Evolutionary conservation across 2,113 vertebrate species (phyloP).

Genomic region (Odontophorus gujanensis): DNA sequence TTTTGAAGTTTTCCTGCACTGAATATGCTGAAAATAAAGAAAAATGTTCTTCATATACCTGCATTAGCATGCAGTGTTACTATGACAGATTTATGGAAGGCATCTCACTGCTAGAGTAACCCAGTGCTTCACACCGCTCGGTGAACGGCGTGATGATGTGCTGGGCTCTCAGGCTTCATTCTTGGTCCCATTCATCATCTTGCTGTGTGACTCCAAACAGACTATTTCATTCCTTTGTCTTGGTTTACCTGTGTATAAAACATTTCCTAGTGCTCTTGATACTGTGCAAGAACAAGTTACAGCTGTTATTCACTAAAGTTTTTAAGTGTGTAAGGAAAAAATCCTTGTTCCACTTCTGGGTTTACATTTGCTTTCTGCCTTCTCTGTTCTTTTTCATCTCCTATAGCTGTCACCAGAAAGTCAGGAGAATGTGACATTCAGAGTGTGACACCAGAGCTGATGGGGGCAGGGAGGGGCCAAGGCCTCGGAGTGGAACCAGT

Average conservation of each 20-base stretch:
- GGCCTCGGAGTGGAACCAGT: background rate
- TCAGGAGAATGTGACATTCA: conserved; percentile 52
- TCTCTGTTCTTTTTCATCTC: background rate
- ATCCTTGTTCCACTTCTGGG: background rate
- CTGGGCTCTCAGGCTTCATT: conserved; percentile 44
- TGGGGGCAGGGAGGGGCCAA: conserved; percentile 19
- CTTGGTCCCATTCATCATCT: conserved; percentile 20
- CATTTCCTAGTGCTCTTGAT: background rate
- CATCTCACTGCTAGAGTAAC: background rate
- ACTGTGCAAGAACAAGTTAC: background rate
- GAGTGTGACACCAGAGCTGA: conserved; percentile 34
- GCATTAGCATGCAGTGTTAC: conserved; percentile 39
- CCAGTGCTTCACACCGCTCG: conserved; percentile 38
- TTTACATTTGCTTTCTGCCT: conserved; percentile 23
- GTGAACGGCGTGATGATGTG: conserved; percentile 37
- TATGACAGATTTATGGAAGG: conserved; percentile 42
- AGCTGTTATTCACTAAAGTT: background rate
- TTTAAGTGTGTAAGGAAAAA: background rate
- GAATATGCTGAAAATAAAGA: conserved; percentile 48
- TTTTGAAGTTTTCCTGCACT: conserved; percentile 11
- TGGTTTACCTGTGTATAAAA: conserved; percentile 35
- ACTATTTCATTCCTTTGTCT: conserved; percentile 41
- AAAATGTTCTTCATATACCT: conserved; percentile 46
- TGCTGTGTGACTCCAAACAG: conserved; percentile 18
- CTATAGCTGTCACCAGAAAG: background rate